These are phyloP conservation scores for Osmerus mordax DNA, from an alignment of 2,113 vertebrate species.

Conservation along the genomic window DNA sequence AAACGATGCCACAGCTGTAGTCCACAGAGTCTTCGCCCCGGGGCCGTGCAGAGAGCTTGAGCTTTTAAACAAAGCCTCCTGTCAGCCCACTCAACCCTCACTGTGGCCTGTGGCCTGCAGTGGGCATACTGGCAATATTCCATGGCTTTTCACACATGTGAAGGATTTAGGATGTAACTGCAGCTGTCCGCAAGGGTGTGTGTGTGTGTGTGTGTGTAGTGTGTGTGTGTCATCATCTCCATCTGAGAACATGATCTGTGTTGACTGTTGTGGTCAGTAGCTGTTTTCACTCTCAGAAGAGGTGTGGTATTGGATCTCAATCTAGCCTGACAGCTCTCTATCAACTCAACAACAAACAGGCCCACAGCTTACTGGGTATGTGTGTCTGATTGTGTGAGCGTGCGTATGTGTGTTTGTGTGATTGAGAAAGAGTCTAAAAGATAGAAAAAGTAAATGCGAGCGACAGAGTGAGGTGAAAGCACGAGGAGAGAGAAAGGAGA, in stretches of 20 bases:
- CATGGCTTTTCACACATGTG: conserved; percentile 46
- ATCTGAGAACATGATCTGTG: not conserved
- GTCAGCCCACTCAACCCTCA: conserved; percentile 29
- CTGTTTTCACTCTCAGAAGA: not conserved
- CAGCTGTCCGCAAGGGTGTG: conserved; percentile 45
- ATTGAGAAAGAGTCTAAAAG: too few species aligned
- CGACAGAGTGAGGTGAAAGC: too few species aligned
- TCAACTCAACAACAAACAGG: not conserved
- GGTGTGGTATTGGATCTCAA: not conserved
- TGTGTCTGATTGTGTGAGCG: not conserved
- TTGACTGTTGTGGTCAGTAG: not conserved
- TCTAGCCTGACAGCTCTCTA: not conserved
- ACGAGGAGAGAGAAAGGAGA: too few species aligned
- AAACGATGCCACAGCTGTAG: conserved; percentile 37
- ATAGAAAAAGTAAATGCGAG: too few species aligned
- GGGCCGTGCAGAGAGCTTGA: conserved; percentile 34
- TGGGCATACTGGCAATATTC: conserved; percentile 24
- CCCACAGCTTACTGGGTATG: not conserved
- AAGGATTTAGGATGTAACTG: conserved; percentile 44
- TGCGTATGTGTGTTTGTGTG: not conserved
- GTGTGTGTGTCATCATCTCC: not conserved
- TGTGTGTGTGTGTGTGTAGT: conserved; percentile 35
- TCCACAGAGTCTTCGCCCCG: conserved; percentile 24
- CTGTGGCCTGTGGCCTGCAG: not conserved
- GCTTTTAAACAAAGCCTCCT: conserved; percentile 26